Evolutionary conservation across 2,797 vertebrate genomes (phyloP), one percentile per base, ranked within the genome.

Genomic region (Delichon dasypus): DNA sequence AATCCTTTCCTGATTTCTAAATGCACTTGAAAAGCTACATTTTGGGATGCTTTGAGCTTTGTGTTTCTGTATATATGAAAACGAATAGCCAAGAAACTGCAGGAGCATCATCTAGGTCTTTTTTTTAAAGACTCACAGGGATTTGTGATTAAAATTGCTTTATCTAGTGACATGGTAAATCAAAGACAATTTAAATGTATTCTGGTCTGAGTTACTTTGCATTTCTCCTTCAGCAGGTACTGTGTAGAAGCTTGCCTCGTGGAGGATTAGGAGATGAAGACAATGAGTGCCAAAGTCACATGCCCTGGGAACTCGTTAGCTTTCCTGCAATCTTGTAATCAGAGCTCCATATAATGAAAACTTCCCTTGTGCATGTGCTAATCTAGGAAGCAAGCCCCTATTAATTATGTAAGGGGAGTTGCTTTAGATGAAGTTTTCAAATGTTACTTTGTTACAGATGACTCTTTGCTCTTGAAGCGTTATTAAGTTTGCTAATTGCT

Each of bases 151-250:
- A 57, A 74, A 75, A 47, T 83, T 90, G 17, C 71, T 91, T 93
- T 54, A 67, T 89, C 92, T 95, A 55, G 58, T 92, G 94, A 54
- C 68, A 79, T 23, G 48, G 51, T 89, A 90, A 96, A 96, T 82
- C 72, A 96, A 87, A 92, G 82, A 40, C 47, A 72, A 23, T 30
- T 62, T 40, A 50, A 64, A 80, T 60, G 6, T 10, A n/a, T 78
- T 81, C 81, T 92, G 53, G 40, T 88, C 70, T 75, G 44, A 92
- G 86, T 90, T 82, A 90, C 92, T 92, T 90, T 95, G 88, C 79
- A 51, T 90, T 97, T 96, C 85, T 94, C 90, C 91, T 93, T 89
- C 94, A 95, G 70, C 64, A 77, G 42, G 40, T 92, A 12, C 20
- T 67, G n/a, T n/a, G 44, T 77, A 70, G 55, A 75, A 40, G 25